Conservation (phyloP, 2,113 vertebrate species). For the Mobula birostris region DNA sequence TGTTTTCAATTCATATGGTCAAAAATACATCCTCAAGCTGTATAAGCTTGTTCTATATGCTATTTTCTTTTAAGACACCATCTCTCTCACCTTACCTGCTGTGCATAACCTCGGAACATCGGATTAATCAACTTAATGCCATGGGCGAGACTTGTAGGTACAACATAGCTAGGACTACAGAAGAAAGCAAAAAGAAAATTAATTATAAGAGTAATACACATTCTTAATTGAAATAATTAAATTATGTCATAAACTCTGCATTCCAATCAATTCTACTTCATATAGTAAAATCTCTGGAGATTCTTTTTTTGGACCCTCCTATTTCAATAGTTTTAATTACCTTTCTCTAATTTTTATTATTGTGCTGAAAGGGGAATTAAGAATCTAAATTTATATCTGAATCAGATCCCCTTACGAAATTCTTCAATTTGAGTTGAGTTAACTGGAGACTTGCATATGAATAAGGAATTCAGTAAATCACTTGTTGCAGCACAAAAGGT, state of each 20-base stretch:
- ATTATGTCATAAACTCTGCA: no score
- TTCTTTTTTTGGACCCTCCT: not conserved
- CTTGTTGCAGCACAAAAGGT: not conserved
- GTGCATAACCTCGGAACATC: slow-evolving; percentile 96
- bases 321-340: not conserved
- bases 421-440: not conserved
- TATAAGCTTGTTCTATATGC: not conserved
- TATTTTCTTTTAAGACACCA: not conserved
- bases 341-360: not conserved
- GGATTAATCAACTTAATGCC: slow-evolving; percentile 97
- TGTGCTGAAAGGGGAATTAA: not conserved
- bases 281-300: not conserved
- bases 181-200: slow-evolving; percentile 34
- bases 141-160: slow-evolving; percentile 88
- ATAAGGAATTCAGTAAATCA: not conserved
- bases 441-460: not conserved
- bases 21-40: not conserved
- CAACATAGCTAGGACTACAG: slow-evolving; percentile 85
- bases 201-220: not conserved
- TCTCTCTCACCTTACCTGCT: slow-evolving; percentile 71
- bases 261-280: not conserved
- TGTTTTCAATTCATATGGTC: no score
- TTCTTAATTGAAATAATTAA: not conserved
- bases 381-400: not conserved
- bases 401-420: not conserved